Conservation (phyloP, 2,888 invertebrate species). For the Himalopsyche tibetana region DNA sequence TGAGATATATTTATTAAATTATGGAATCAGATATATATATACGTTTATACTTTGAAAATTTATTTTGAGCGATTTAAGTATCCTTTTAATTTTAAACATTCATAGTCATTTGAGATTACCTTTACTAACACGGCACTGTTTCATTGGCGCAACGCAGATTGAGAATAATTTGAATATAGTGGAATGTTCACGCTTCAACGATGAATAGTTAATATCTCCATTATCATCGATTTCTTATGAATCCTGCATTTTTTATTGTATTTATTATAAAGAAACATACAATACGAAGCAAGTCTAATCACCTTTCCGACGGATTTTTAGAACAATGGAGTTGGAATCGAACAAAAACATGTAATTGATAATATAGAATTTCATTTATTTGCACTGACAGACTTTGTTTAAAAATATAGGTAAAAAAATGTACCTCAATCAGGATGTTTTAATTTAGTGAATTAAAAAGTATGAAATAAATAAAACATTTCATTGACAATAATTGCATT, state of each 20-base stretch:
- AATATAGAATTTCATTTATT: background rate
- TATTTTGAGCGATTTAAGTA: too few species aligned
- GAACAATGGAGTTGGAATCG: background rate
- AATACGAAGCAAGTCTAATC: slow-evolving; percentile 9
- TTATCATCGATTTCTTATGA: slow-evolving; percentile 48
- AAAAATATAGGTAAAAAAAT: too few species aligned
- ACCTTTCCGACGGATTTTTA: background rate
- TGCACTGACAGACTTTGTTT: too few species aligned
- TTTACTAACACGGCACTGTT: background rate
- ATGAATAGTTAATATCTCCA: slow-evolving; percentile 2
- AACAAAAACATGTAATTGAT: background rate
- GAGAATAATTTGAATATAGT: background rate
- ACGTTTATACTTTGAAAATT: too few species aligned
- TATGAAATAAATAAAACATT: too few species aligned
- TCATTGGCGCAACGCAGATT: background rate
- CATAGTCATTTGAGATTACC: too few species aligned
- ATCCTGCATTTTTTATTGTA: slow-evolving; percentile 38
- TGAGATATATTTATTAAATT: too few species aligned
- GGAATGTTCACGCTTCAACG: slow-evolving; percentile 45
- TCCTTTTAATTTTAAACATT: too few species aligned
- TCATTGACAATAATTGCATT: too few species aligned
- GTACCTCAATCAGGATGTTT: too few species aligned
- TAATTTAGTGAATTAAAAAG: too few species aligned
- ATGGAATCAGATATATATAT: too few species aligned
- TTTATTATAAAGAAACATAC: background rate